Conservation (phyloP, 2,888 invertebrate species). For the Thymelicus lineola region DNA sequence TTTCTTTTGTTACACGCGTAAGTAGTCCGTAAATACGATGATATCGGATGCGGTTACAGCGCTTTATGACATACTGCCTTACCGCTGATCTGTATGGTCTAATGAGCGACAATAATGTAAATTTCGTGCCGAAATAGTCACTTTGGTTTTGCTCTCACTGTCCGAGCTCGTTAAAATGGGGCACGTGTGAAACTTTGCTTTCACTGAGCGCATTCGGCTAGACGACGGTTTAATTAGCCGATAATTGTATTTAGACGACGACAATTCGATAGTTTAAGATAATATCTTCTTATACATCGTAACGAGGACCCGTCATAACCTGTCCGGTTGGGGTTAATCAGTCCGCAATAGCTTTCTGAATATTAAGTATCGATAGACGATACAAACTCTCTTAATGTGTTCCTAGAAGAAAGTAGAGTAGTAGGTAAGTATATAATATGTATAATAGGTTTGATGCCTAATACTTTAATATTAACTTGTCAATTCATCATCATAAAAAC, state of each 20-base stretch:
- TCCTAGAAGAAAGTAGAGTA: conserved; percentile 10
- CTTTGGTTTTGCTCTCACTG: conserved; percentile 52
- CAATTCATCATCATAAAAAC: conserved; percentile 5
- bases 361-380: conserved; percentile 11
- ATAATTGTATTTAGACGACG: conserved; percentile 48
- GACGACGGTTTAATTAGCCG: conserved; percentile 67
- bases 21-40: not conserved
- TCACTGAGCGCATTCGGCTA: conserved; percentile 69
- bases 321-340: conserved; percentile 26
- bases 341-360: conserved; percentile 25
- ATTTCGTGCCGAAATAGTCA: conserved; percentile 57
- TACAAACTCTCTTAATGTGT: not conserved
- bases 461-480: conserved; percentile 2
- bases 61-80: conserved; percentile 2
- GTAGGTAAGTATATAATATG: not conserved
- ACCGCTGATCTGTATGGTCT: conserved; percentile 38
- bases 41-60: conserved; percentile 13
- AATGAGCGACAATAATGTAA: conserved; percentile 53
- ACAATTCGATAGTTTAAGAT: conserved; percentile 24
- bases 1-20: no score
- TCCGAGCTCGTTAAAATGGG: conserved; percentile 55
- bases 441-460: not conserved
- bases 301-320: conserved; percentile 23
- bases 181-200: conserved; percentile 72
- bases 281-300: conserved; percentile 4